Conservation (phyloP, 2,797 vertebrate genomes). For the Hyperoplus immaculatus region DNA sequence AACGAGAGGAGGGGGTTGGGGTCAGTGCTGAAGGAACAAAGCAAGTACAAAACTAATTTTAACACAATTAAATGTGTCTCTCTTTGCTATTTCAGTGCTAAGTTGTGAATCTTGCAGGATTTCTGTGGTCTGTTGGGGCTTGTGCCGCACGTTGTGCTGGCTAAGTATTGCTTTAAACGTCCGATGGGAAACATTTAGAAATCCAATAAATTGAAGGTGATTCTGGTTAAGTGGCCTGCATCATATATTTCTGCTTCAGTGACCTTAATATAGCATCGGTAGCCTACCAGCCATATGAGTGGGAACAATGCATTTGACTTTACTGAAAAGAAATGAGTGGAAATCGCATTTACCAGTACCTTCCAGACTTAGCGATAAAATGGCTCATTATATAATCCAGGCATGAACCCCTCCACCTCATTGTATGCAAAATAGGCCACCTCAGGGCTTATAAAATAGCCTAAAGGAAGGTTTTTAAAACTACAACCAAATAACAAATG, state of each 20-base stretch:
- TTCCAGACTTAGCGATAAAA: slow-evolving; percentile 25
- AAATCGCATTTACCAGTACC: slow-evolving; percentile 44
- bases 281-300: slow-evolving; percentile 21
- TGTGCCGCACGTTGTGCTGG: slow-evolving; percentile 12
- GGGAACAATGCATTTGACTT: slow-evolving; percentile 26
- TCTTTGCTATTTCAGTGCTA: slow-evolving; percentile 30
- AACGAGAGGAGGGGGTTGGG: slow-evolving; percentile 12
- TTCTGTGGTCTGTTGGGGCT: slow-evolving; percentile 8
- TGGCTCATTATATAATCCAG: slow-evolving; percentile 42
- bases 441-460: slow-evolving; percentile 41
- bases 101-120: slow-evolving; percentile 19
- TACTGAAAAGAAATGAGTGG: slow-evolving; percentile 21
- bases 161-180: slow-evolving; percentile 37
- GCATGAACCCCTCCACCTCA: slow-evolving; percentile 37
- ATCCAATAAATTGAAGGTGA: slow-evolving; percentile 36
- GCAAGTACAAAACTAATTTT: slow-evolving; percentile 41
- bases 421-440: slow-evolving; percentile 47
- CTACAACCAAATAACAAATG: slow-evolving; percentile 46
- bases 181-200: slow-evolving; percentile 29
- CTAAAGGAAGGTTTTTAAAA: slow-evolving; percentile 31
- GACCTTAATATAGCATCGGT: slow-evolving; percentile 22
- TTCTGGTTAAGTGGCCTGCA: slow-evolving; percentile 34
- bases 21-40: slow-evolving; percentile 34
- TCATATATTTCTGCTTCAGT: slow-evolving; percentile 36
- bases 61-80: not conserved